phyloP scores from a whole-genome alignment of 2,888 invertebrate species.

The Drosophila melanosoma region DNA sequence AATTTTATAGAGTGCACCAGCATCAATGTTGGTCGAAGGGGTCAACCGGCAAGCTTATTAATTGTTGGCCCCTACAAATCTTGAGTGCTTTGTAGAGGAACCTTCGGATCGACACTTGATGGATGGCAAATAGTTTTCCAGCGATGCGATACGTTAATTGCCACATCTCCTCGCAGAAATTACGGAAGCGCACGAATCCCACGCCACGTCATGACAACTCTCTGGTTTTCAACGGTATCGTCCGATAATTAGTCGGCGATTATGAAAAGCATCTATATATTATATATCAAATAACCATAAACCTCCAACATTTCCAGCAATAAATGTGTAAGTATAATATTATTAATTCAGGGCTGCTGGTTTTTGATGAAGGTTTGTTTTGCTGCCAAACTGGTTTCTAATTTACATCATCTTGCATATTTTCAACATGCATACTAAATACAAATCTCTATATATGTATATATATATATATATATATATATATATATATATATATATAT shows the following conservation, averaged over 20 bases:
- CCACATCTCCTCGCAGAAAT: conserved; percentile 18
- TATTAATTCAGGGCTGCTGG: conserved; percentile 15
- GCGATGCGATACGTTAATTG: conserved; percentile 42
- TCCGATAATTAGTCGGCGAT: conserved; percentile 14
- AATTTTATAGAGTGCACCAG: conserved; percentile 32
- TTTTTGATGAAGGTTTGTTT: conserved; percentile 18
- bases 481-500: background rate
- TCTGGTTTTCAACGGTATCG: background rate
- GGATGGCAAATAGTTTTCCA: conserved; percentile 59
- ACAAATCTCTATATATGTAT: background rate
- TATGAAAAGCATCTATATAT: background rate
- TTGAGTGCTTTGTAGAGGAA: conserved; percentile 32
- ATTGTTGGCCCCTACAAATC: conserved; percentile 45
- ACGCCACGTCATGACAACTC: conserved; percentile 45
- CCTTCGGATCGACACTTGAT: conserved; percentile 68
- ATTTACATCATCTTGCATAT: conserved; percentile 29
- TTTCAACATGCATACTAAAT: conserved; percentile 1
- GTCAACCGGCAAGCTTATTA: conserved; percentile 52
- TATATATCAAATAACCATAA: conserved; percentile 1
- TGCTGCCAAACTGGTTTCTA: conserved; percentile 30
- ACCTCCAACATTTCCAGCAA: conserved; percentile 2
- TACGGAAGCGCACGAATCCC: conserved; percentile 42
- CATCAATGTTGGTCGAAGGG: conserved; percentile 24
- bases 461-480: too few relatives aligned
- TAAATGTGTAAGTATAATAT: conserved; percentile 11